These are phyloP conservation scores for Platerodrilus igneus DNA, from an alignment of 2,888 invertebrate species.

Conservation along the genomic window DNA sequence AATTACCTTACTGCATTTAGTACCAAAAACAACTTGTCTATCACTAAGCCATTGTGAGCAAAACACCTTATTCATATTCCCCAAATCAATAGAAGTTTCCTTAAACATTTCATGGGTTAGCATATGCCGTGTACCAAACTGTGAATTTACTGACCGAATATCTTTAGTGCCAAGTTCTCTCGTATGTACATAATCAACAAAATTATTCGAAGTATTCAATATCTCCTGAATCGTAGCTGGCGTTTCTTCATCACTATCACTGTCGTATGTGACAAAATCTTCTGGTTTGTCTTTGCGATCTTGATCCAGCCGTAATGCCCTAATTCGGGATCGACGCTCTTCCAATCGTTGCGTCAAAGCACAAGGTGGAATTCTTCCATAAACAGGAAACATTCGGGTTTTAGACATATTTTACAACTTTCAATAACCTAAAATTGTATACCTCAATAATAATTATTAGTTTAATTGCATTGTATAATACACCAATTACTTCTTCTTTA, in stretches of 20 bases:
- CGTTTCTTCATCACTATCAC: constrained; percentile 81
- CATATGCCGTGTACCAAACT: constrained; percentile 83
- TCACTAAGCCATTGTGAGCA: constrained; percentile 95
- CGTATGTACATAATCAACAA: constrained; percentile 78
- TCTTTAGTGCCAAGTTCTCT: constrained; percentile 70
- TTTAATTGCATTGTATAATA: too few relatives aligned
- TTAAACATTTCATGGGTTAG: constrained; percentile 85
- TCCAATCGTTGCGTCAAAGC: constrained; percentile 67
- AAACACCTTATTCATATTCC: constrained; percentile 89
- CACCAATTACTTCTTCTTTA: too few relatives aligned
- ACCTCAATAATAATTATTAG: too few relatives aligned
- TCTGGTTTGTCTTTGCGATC: constrained; percentile 82
- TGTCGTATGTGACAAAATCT: constrained; percentile 85
- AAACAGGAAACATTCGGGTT: constrained; percentile 64
- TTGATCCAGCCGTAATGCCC: constrained; percentile 57
- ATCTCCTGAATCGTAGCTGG: constrained; percentile 66
- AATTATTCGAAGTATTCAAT: constrained; percentile 75
- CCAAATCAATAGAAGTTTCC: constrained; percentile 76
- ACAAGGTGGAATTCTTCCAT: constrained; percentile 74
- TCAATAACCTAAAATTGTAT: too few relatives aligned
- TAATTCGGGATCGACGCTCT: constrained; percentile 65
- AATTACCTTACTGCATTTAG: constrained; percentile 92
- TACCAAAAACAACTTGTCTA: constrained; percentile 92
- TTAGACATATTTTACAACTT: constrained; percentile 58
- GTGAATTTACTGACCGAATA: constrained; percentile 66